Evolutionary conservation across 2,888 invertebrate species (phyloP).

Genomic region (Zygogramma bicolorata): DNA sequence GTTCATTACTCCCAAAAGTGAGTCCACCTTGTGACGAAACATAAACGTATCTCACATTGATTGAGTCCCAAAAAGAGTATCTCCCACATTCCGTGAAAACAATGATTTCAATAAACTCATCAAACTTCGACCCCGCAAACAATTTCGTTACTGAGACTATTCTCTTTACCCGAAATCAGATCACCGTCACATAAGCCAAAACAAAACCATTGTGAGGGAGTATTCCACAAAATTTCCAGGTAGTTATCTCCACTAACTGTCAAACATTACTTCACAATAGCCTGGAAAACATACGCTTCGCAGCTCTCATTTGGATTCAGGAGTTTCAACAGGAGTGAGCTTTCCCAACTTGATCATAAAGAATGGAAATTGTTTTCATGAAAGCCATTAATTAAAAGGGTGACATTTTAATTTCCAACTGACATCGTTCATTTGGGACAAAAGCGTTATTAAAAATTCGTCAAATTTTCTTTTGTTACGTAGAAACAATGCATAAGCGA

Average conservation of each 20-base stretch:
- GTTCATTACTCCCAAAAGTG: too few relatives aligned
- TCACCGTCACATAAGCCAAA: background rate
- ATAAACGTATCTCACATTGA: too few relatives aligned
- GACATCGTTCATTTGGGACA: slow-evolving; percentile 30
- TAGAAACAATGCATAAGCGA: slow-evolving; percentile 17
- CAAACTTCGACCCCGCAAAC: too few relatives aligned
- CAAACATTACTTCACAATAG: background rate
- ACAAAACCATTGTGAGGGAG: background rate
- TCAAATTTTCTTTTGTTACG: slow-evolving; percentile 30
- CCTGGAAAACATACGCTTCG: background rate
- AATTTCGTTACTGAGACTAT: background rate
- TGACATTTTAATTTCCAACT: slow-evolving; percentile 38
- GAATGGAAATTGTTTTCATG: slow-evolving; percentile 27
- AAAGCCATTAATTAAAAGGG: slow-evolving; percentile 33
- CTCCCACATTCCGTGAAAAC: too few relatives aligned
- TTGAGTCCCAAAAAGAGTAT: too few relatives aligned
- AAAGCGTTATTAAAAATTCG: slow-evolving; percentile 34
- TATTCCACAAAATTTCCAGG: background rate
- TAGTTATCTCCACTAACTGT: background rate
- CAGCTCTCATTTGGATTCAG: background rate
- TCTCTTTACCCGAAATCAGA: background rate
- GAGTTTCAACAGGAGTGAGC: background rate
- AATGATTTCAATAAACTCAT: too few relatives aligned
- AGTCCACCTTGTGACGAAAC: too few relatives aligned
- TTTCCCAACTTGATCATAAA: slow-evolving; percentile 11